Evolutionary conservation across 1,140 invertebrate species (phyloP), one percentile per base, ranked within the genome.

Genomic region (Drosophila ohnishii): DNA sequence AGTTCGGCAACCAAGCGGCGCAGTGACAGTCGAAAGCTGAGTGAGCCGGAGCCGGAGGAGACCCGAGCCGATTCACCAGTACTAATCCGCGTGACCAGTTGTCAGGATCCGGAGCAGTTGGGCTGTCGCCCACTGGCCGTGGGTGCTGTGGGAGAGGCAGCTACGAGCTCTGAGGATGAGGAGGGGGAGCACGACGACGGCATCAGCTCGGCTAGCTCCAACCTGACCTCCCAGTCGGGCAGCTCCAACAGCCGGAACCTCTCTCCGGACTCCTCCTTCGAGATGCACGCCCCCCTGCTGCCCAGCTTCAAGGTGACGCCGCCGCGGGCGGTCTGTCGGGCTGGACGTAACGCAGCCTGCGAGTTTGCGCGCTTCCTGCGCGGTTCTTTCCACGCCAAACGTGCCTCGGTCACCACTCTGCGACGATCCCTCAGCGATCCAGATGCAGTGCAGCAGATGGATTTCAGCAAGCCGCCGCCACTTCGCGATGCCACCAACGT

Each of bases 241-340:
- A 42, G 61, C 37, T 69, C 63, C 8, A 84, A 78, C 42, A 91
- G 80, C 45, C 75, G 76, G 19, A 91, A 91, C 70, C 79, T 75
- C 8, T 89, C 90, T 0, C 79, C 87, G n/a, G 87, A 91, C 47
- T 91, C 90, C n/a, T 91, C 90, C 13, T 90, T 91, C 30, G 90
- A 91, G 60, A 55, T 91, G 78, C 90, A 91, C 53, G 79, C 90
- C 2, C 90, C 90, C 19, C 47, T 91, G 22, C 51, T 91, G 76
- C 90, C 90, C 56, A 90, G 75, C n/a, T 91, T 91, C 71, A 91
- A 91, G 73, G 70, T 91, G n/a, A 91, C 90, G 16, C 90, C 90
- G 3, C 90, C 90, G 3, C 53, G 64, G n/a, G 55, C 70, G 7
- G 70, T 76, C 56, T 82, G 80, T 58, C 70, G 82, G 42, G 74